Evolutionary conservation across 2,797 vertebrate species (phyloP).

Genomic region (Pelochelys cantorii): DNA sequence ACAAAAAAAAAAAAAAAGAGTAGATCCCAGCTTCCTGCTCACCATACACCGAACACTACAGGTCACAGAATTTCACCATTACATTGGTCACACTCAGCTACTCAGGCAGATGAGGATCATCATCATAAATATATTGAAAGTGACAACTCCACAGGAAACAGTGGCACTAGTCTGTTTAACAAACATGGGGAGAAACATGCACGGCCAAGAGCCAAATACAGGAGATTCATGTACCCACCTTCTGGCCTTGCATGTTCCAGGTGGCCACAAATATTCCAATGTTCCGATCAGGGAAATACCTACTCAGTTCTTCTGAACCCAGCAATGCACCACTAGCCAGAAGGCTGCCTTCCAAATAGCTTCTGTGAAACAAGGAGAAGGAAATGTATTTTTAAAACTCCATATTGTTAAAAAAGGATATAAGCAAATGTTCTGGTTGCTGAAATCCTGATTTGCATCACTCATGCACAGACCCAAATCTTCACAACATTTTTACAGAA

Average conservation of each 20-base stretch:
- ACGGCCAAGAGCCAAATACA: not conserved
- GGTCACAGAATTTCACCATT: fast-evolving
- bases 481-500: not conserved
- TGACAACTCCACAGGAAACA: not conserved
- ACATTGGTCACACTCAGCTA: not conserved
- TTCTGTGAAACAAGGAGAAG: conserved; percentile 80
- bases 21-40: not conserved
- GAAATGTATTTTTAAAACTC: not conserved
- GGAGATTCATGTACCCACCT: conserved; percentile 76
- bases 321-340: conserved; percentile 92
- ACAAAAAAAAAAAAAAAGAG: not conserved
- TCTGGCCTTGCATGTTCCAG: conserved; percentile 99
- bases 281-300: conserved; percentile 92
- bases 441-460: not conserved
- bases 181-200: not conserved
- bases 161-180: fast-evolving
- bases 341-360: conserved; percentile 96
- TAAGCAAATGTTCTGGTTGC: not conserved
- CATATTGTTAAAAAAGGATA: not conserved
- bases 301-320: conserved; percentile 93
- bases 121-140: not conserved
- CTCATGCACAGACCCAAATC: not conserved
- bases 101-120: not conserved
- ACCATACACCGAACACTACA: not conserved
- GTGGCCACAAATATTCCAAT: conserved; percentile 91